phyloP scores from a whole-genome alignment of 2,888 invertebrate species.

The Osmoderma eremita region DNA sequence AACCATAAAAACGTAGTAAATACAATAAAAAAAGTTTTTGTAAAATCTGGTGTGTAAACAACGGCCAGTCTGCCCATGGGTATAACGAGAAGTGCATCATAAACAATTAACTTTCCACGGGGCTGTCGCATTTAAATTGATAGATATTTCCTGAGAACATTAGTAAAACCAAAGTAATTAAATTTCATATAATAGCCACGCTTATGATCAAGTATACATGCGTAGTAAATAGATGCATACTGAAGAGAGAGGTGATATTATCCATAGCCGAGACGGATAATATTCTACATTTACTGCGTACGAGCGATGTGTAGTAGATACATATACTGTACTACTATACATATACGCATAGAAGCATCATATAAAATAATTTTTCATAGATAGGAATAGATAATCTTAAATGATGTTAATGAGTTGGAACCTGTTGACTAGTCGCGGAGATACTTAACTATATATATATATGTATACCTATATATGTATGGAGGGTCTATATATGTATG shows the following conservation, averaged over 20 bases:
- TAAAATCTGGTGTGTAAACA: background rate
- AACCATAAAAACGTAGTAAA: conserved; percentile 1
- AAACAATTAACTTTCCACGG: conserved; percentile 9
- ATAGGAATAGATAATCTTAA: conserved; percentile 42
- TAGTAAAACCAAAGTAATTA: conserved; percentile 33
- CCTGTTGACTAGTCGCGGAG: conserved; percentile 39
- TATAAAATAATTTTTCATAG: conserved; percentile 42
- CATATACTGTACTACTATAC: background rate
- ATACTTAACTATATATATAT: conserved; percentile 3
- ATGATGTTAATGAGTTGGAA: conserved; percentile 44
- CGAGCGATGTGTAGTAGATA: background rate
- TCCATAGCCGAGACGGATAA: background rate
- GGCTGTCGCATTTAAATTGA: conserved; percentile 17
- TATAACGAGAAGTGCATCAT: conserved; percentile 1
- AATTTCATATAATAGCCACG: conserved; percentile 23
- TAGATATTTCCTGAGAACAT: conserved; percentile 33
- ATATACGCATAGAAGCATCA: conserved; percentile 1
- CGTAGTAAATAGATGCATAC: background rate
- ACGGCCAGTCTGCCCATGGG: background rate
- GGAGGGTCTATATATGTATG: background rate
- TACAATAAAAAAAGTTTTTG: conserved; percentile 1
- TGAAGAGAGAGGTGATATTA: conserved; percentile 5
- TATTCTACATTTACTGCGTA: background rate
- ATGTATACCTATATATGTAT: background rate
- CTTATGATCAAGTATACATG: conserved; percentile 1